Evolutionary conservation across 2,888 invertebrate species (phyloP), one percentile per base, ranked within the genome.

Genomic region (Penaeus monodon): DNA sequence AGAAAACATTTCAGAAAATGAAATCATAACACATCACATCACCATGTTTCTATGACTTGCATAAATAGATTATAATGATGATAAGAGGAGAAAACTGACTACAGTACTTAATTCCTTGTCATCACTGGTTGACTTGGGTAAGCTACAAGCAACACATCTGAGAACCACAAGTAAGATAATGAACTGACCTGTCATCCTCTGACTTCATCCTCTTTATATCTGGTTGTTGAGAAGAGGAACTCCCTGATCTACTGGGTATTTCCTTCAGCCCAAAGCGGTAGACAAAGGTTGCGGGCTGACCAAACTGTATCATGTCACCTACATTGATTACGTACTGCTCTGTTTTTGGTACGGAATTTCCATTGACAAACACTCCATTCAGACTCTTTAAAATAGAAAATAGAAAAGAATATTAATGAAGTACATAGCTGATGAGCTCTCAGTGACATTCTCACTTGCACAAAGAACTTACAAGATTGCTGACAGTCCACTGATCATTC

Each of bases 341-440:
- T 24, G 44, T 14, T 22, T 44, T 68, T 24, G 24, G 29, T 29
- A 81, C 22, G 24, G 49, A 29, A 68, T 49, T 17, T 49, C 27
- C 68, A 81, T 81, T 81, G 38, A 81, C 81, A 70, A 70, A 81
- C 20, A 81, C 81, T 14, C 81, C 81, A 81, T 81, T 81, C 0
- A 49, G 44, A 81, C 68, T 68, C 68, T 81, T 44, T 4, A 29
- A 65, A 29, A 29, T 0, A 73, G 7, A 27, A 27, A 27, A 73
- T 27, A 17, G 29, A 7, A 27, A 73, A 73, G 20, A 22, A 73
- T 33, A 14, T 29, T 10, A 73, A 73, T 73, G 27, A 73, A 27
- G 8, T 29, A 73, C 22, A 14, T 22, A 8, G 38, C 27, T 27
- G 27, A 27, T 1, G 10, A 22, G 8, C 38, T 73, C 29, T 33